Percentiles rank a stretch among this genome's conserved stretches.
These are phyloP conservation scores for Plestiodon gilberti DNA, from an alignment of 2,113 vertebrate genomes.

Conservation along the genomic window DNA sequence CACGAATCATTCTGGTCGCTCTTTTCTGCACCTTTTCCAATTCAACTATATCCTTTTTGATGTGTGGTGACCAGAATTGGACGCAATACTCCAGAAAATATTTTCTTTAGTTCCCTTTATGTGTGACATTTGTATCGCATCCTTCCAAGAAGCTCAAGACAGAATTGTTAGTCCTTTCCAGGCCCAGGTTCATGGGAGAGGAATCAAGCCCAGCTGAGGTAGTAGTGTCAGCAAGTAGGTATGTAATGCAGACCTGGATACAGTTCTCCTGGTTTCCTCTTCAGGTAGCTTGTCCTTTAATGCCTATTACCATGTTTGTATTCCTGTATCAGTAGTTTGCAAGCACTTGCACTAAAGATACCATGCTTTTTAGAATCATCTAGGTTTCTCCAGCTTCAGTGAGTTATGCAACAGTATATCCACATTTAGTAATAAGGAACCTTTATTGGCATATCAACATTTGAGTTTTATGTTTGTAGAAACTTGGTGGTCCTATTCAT, in stretches of 20 bases:
- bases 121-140: neutral
- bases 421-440: neutral
- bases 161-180: neutral
- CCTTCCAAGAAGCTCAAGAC: no score
- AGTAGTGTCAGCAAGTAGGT: no score
- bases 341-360: neutral
- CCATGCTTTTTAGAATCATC: no score
- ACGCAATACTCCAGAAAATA: no score
- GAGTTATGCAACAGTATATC: neutral
- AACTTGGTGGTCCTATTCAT: slow-evolving; percentile 90
- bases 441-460: no score
- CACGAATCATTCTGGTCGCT: no score
- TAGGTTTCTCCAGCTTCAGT: neutral
- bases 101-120: neutral
- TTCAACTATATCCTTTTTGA: no score
- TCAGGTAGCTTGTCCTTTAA: neutral
- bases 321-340: neutral
- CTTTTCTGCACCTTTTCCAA: no score
- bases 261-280: neutral
- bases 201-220: neutral
- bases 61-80: no score
- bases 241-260: no score
- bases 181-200: neutral
- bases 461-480: slow-evolving; percentile 71
- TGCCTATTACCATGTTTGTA: neutral